Percentiles rank a stretch among this genome's conserved stretches.
These are phyloP conservation scores for rat (Rattus norvegicus) DNA, from an alignment of 2,113 vertebrate genomes.

Conservation along the genomic window GRCr8 NC_086019.1:164269501-164270000, in stretches of 20 bases:
- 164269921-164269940: constrained; percentile 16
- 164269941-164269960: neutral
- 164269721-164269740: neutral
- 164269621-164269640: constrained; percentile 27
- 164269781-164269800: neutral
- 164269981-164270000: no score
- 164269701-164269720: neutral
- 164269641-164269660: no score
- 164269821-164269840: no score
- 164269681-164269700: neutral
- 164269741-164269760: neutral
- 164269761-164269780: neutral
- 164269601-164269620: constrained; percentile 85
- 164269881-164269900: neutral
- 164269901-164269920: neutral
- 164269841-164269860: neutral
- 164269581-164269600: constrained; percentile 95
- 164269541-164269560: constrained; percentile 92
- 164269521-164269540: constrained; percentile 88
- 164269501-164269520: constrained; percentile 92
- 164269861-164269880: neutral
- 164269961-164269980: no score
- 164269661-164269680: neutral
- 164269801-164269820: neutral
- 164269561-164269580: constrained; percentile 96